phyloP scores from a whole-genome alignment of 2,888 invertebrate genomes.

The Andrena fulva region DNA sequence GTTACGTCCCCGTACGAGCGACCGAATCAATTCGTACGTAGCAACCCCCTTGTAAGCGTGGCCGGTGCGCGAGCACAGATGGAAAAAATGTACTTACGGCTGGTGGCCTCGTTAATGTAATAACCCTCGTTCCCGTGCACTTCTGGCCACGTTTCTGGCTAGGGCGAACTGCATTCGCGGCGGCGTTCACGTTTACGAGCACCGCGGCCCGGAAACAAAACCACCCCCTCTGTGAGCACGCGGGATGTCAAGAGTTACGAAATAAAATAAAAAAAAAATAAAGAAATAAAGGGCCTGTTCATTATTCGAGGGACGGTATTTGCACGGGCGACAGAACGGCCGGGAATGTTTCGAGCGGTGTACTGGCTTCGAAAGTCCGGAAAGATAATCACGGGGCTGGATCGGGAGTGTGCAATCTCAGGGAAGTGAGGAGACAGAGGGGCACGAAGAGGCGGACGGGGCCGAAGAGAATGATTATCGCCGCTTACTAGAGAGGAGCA shows the following conservation, averaged over 20 bases:
- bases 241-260: slow-evolving; percentile 2
- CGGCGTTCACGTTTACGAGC: slow-evolving; percentile 12
- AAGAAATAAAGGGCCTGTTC: slow-evolving; percentile 30
- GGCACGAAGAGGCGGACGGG: neutral
- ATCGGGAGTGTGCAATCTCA: slow-evolving; percentile 34
- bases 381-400: slow-evolving; percentile 34
- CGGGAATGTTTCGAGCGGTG: slow-evolving; percentile 4
- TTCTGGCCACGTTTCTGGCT: slow-evolving; percentile 2
- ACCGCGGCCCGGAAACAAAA: slow-evolving; percentile 15
- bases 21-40: slow-evolving; percentile 34
- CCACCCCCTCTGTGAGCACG: neutral
- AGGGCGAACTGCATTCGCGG: slow-evolving; percentile 9
- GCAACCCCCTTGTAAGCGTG: neutral
- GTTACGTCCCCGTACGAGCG: slow-evolving; percentile 26
- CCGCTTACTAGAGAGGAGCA: slow-evolving; percentile 69
- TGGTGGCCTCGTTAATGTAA: slow-evolving; percentile 16
- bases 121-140: slow-evolving; percentile 11
- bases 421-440: slow-evolving; percentile 2
- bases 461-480: slow-evolving; percentile 65
- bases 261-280: slow-evolving; percentile 24
- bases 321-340: neutral
- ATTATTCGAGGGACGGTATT: slow-evolving; percentile 22
- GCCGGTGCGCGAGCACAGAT: neutral
- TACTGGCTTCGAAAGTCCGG: slow-evolving; percentile 30
- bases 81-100: slow-evolving; percentile 13